Base-by-base conservation (phyloP, 2,113 vertebrate genomes). In the Embiotoca jacksoni region DNA sequence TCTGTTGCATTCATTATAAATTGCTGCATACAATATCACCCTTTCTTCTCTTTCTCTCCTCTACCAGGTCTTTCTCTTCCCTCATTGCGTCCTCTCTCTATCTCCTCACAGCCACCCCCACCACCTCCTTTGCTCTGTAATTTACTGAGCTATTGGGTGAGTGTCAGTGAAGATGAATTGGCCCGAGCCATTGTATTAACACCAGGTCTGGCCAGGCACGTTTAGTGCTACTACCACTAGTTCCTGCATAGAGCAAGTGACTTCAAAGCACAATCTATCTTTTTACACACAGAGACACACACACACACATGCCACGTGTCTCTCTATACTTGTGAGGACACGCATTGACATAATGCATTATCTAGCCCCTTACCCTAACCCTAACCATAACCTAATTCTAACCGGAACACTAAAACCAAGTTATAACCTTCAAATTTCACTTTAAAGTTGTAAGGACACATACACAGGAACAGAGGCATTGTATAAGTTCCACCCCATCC, bases 141-240 rank as follows among this genome's bases (percentile, higher is more conserved):
- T 89, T 88, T 84, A 87, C 86, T 78, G 71, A 86, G 83, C 88
- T 84, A 76, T 83, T 87, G 80, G 82, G 84, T 69, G 87, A 76
- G 78, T 86, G 91, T 90, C 89, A 88, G 66, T 66, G 72, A 88
- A 89, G 88, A 92, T 82, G 67, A 90, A 89, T 90, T 78, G 81
- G 68, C 30, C 52, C 80, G 33, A 47, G 66, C 75, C 82, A 63
- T 66, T 66, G 76, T 72, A 85, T 83, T 89, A 88, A 89, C 85
- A 80, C 52, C 68, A 65, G 56, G 58, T 67, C 82, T 81, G 77
- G 72, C 62, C 67, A 55, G 82, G 62, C 76, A 75, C 44, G 6
- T 88, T 88, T 84, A 77, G 57, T 6, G 5, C 65, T 58, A 75
- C 81, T 68, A 84, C 70, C 66, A 69, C 70, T 35, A 55, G 65